Conservation (phyloP, 2,113 vertebrate genomes). For the Centropus unirufus region DNA sequence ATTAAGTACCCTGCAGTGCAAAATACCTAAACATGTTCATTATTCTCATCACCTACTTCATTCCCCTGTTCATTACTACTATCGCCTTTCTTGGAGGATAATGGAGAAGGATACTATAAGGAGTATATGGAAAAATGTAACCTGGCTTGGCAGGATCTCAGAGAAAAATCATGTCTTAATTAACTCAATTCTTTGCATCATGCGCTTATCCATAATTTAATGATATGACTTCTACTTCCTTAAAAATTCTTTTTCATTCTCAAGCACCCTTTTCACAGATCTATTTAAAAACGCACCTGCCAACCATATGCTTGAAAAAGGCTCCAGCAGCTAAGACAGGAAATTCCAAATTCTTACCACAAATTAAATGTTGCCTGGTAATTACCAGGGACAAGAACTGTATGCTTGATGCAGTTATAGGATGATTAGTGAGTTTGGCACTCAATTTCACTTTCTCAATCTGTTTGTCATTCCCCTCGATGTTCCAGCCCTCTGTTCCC, state of each 20-base stretch:
- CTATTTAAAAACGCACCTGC: constrained; percentile 37
- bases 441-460: neutral
- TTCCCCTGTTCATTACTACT: neutral
- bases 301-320: constrained; percentile 25
- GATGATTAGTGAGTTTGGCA: constrained; percentile 44
- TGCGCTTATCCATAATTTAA: neutral
- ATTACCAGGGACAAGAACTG: neutral
- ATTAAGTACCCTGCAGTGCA: neutral
- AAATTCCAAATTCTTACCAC: constrained; percentile 33
- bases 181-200: neutral
- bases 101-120: neutral
- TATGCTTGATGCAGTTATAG: neutral
- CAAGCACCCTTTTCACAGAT: constrained; percentile 7
- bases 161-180: neutral
- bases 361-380: constrained; percentile 51
- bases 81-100: neutral
- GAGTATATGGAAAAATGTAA: neutral
- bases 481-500: neutral
- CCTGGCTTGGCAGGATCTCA: neutral
- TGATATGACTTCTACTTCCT: constrained; percentile 2
- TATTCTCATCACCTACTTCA: neutral
- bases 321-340: neutral
- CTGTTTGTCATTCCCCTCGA: neutral
- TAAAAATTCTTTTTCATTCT: constrained; percentile 29
- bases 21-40: neutral